A percentile compares a stretch with the other conserved stretches of the same genome.
Conservation (phyloP, 2,113 vertebrate species). For the Rousettus leschenaultii region DNA sequence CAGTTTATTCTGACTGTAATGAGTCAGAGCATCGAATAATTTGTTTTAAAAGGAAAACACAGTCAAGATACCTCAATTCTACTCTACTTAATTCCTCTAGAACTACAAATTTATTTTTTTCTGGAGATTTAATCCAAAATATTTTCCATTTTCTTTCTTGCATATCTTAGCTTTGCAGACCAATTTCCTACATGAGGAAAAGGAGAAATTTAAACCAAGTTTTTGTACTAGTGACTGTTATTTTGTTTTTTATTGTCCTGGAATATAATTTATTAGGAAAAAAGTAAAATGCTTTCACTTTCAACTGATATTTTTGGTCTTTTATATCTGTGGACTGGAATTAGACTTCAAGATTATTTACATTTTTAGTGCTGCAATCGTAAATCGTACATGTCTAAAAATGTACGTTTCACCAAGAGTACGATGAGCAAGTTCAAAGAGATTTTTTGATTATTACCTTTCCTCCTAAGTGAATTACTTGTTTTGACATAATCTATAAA, state of each 20-base stretch:
- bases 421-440: background rate
- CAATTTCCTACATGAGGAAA: background rate
- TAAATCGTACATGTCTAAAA: background rate
- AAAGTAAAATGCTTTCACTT: background rate
- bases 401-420: background rate
- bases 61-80: background rate
- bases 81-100: background rate
- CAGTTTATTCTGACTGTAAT: background rate
- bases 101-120: background rate
- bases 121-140: background rate
- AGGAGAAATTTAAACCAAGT: background rate
- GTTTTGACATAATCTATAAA: background rate
- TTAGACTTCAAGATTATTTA: background rate
- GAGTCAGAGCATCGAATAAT: background rate
- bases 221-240: background rate
- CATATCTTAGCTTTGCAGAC: background rate
- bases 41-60: background rate
- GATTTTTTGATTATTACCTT: background rate
- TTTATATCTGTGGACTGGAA: background rate
- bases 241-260: background rate
- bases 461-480: background rate
- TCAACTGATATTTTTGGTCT: background rate
- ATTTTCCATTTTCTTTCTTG: background rate
- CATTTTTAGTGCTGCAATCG: background rate
- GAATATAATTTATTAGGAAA: background rate